Evolutionary conservation across 1,140 invertebrate species (phyloP).

Genomic region (Caenorhabditis latens): DNA sequence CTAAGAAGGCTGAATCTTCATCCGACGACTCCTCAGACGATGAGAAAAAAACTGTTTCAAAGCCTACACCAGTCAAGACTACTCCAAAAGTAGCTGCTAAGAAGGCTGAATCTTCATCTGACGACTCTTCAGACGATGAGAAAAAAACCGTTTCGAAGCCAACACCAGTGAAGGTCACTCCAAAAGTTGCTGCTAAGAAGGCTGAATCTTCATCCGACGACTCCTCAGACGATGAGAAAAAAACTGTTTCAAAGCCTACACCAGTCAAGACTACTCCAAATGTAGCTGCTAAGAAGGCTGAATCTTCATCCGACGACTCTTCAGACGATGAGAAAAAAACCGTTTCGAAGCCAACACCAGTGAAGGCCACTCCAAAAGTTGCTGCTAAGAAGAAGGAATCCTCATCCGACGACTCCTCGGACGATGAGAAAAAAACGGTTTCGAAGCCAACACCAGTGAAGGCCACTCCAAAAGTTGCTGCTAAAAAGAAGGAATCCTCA

Average conservation of each 20-base stretch:
- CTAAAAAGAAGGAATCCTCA: conserved; percentile 9
- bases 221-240: conserved; percentile 58
- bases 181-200: conserved; percentile 30
- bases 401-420: conserved; percentile 59
- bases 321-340: conserved; percentile 59
- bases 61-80: background rate
- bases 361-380: conserved; percentile 54
- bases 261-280: conserved; percentile 43
- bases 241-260: conserved; percentile 49
- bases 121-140: conserved; percentile 5
- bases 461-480: background rate
- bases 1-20: background rate
- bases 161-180: conserved; percentile 25
- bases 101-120: background rate
- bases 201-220: conserved; percentile 62
- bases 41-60: background rate
- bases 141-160: background rate
- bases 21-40: background rate
- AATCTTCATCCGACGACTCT: background rate
- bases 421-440: background rate
- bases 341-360: conserved; percentile 33
- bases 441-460: background rate
- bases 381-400: conserved; percentile 52
- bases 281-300: conserved; percentile 57
- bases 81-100: background rate